Base-by-base conservation (phyloP, 1,140 invertebrate genomes). In the Triops longicaudatus region DNA sequence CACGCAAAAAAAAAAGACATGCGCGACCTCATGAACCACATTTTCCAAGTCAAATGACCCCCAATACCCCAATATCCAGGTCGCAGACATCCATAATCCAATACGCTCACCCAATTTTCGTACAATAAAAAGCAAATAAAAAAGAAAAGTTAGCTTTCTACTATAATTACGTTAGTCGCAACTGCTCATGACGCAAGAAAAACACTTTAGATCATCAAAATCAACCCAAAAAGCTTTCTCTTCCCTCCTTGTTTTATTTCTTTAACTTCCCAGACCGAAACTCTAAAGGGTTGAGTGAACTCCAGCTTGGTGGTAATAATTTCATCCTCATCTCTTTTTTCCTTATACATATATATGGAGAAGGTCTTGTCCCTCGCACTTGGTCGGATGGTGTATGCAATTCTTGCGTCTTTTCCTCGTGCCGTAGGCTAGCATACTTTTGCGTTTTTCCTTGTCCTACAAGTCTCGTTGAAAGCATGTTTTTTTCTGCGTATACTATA, bases 261-360 rank as follows among this genome's bases (percentile, higher is more conserved):
- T 37, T 37, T 4, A 37, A 7, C 31, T 17, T 63, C 22, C 50
- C 14, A 63, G 50, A n/a, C 50, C 50, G 14, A 63, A 63, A 63
- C 50, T 22, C 10, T 63, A 63, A 63, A 63, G 50, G 50, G 50
- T 63, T 63, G 50, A 63, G 50, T 63, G 50, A 63, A 63, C 50
- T 63, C 50, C 14, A 63, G 17, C 7, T 63, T 63, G 50, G 6
- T 63, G 22, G 22, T 63, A 63, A 63, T 37, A 37, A 63, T 63
- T 63, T 63, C 0, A 63, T n/a, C 6, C 22, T 63, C 22, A 6
- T 17, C 22, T 63, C 22, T 22, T 63, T 63, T 63, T 14, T 63
- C 10, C 22, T 63, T 2, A 1, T 63, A 22, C 22, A n/a, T 17
- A 17, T 63, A 0, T 22, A 6, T 63, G 2, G 50, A 63, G 17